Evolutionary conservation across 2,888 invertebrate species (phyloP).

Genomic region (Julus scandinavius): DNA sequence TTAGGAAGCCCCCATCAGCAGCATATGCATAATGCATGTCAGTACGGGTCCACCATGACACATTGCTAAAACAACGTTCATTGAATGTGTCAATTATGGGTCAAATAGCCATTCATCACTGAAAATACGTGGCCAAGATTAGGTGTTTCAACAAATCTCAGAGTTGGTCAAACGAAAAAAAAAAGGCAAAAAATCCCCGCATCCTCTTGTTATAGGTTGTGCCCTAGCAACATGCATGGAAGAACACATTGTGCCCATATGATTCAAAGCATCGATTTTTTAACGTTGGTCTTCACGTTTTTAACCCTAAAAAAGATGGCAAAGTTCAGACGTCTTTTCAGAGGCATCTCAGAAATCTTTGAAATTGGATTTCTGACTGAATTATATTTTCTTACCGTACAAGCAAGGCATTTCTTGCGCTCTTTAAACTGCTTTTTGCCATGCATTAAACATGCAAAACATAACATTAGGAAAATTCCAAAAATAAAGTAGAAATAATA

Average conservation of each 20-base stretch:
- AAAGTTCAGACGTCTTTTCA: conserved; percentile 13
- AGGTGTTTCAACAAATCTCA: conserved; percentile 21
- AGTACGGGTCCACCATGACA: conserved; percentile 1
- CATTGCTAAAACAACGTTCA: neutral
- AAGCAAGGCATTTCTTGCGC: too few relatives aligned
- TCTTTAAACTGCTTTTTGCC: too few relatives aligned
- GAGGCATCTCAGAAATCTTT: neutral
- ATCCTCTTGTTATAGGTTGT: conserved; percentile 19
- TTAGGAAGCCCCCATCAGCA: neutral
- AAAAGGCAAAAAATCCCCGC: neutral
- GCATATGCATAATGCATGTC: conserved; percentile 13
- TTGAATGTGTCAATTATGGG: conserved; percentile 33
- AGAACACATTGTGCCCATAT: conserved; percentile 25
- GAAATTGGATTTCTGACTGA: neutral
- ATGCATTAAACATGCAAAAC: too few relatives aligned
- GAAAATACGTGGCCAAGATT: neutral
- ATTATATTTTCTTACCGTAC: too few relatives aligned
- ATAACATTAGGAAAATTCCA: too few relatives aligned
- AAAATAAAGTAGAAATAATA: too few relatives aligned
- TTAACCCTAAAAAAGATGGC: neutral
- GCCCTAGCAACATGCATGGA: neutral
- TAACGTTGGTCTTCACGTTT: neutral
- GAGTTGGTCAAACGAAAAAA: conserved; percentile 3
- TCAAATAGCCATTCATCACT: neutral
- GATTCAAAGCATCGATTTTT: conserved; percentile 9